Evolutionary conservation across 2,888 invertebrate genomes (phyloP).

Genomic region (Beris chalybata): DNA sequence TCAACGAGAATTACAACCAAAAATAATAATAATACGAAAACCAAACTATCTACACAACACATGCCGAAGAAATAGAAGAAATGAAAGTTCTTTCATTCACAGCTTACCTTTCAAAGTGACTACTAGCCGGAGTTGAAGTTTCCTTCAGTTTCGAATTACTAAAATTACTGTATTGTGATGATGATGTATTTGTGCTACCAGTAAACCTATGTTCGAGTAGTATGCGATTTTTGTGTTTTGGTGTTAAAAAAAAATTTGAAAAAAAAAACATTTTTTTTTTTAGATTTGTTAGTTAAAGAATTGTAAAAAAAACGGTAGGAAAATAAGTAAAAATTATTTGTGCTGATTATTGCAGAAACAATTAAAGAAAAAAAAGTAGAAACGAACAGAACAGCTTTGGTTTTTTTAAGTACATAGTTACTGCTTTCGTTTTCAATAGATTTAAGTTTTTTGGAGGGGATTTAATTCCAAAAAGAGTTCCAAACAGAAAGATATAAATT

Average conservation of each 20-base stretch:
- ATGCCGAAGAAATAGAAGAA: background rate
- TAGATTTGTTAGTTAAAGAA: background rate
- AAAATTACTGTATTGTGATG: slow-evolving; percentile 57
- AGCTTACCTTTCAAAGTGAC: slow-evolving; percentile 56
- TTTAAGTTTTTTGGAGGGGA: too few species aligned
- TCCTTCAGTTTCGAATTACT: slow-evolving; percentile 57
- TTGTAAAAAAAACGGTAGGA: too few species aligned
- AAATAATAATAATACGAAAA: too few species aligned
- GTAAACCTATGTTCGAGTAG: slow-evolving; percentile 50
- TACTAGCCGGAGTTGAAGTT: slow-evolving; percentile 51
- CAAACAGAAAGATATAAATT: too few species aligned
- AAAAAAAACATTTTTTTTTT: background rate
- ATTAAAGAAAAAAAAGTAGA: too few species aligned
- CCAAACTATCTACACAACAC: slow-evolving; percentile 27
- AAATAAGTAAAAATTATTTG: too few species aligned
- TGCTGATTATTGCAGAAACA: too few species aligned
- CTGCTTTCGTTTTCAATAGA: too few species aligned
- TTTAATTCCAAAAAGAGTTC: too few species aligned
- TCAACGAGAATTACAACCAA: too few species aligned
- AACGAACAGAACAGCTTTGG: too few species aligned
- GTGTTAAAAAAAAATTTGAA: slow-evolving; percentile 6
- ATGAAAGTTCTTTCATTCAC: slow-evolving; percentile 17
- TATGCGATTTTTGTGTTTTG: slow-evolving; percentile 1
- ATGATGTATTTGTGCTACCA: slow-evolving; percentile 55
- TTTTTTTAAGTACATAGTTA: too few species aligned